Conservation (phyloP, 2,888 invertebrate species). For the Aphodius sticticus region DNA sequence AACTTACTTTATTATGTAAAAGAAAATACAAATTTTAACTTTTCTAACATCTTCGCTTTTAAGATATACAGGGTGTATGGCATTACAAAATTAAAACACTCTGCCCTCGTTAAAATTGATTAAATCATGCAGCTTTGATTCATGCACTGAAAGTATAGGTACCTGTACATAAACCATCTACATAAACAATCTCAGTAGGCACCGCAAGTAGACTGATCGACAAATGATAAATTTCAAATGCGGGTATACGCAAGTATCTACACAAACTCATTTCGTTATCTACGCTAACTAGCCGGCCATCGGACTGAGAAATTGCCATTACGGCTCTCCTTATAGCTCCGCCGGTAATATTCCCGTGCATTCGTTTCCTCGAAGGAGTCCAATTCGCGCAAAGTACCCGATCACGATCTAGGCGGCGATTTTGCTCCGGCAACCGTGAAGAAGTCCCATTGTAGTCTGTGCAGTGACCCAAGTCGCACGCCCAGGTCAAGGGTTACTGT, state of each 20-base stretch:
- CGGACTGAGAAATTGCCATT: conserved; percentile 26
- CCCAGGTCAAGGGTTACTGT: conserved; percentile 48
- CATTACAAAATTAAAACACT: no score
- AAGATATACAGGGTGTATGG: background rate
- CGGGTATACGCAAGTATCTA: background rate
- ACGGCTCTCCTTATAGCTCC: conserved; percentile 20
- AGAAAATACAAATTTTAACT: no score
- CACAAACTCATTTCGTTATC: conserved; percentile 21
- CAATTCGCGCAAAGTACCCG: conserved; percentile 13
- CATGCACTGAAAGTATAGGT: background rate
- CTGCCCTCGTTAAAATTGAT: background rate
- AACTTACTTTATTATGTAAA: no score
- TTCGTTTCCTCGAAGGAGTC: conserved; percentile 24
- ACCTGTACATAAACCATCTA: background rate
- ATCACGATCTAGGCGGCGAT: conserved; percentile 47
- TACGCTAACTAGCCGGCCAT: conserved; percentile 22
- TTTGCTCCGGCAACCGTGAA: conserved; percentile 48
- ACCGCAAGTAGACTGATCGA: background rate
- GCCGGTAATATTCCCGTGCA: conserved; percentile 15
- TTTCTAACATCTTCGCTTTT: no score
- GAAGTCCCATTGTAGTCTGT: conserved; percentile 47
- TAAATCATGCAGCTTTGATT: background rate
- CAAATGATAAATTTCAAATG: conserved; percentile 19
- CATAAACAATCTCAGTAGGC: background rate
- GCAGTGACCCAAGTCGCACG: conserved; percentile 47